Evolutionary conservation across 1,140 invertebrate genomes (phyloP), one percentile per base, ranked within the genome.

Genomic region (Aphidius gifuensis): DNA sequence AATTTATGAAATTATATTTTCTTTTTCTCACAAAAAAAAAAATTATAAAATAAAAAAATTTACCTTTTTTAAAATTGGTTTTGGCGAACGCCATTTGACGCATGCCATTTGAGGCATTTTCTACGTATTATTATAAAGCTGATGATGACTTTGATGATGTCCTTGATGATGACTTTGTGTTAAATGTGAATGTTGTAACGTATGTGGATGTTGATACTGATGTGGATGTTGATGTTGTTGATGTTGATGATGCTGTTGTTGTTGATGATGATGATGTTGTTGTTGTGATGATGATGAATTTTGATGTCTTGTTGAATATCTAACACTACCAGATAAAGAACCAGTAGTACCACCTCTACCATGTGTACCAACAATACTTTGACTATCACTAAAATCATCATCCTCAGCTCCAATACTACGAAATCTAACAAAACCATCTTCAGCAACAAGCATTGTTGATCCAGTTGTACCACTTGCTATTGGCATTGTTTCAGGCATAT

Each of bases 361-460:
- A 47, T 77, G 73, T 47, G 72, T 79, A 1, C 77, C 72, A 39
- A 74, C 71, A 65, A 74, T 69, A 60, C 75, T 80, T 48, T 79
- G 76, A 9, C 73, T 73, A 60, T 81, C 78, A 8, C 76, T 77
- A 44, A 76, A 47, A 5, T 80, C 71, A 46, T 80, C 77, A 23
- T 81, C 78, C 50, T 75, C 79, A 43, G 68, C 86, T 45, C 88
- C 87, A 56, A 89, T 71, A 9, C 86, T 86, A 42, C 90, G 83
- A 80, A 93, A 93, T 57, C 92, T 83, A 3, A 93, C 87, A 73
- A 93, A 92, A 2, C 92, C 91, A 68, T 92, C 89, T 69, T 94
- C 92, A 64, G 90, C 90, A 5, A 92, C 90, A 49, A 93, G 79
- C 90, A 93, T 92, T 53, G 79, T 80, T 23, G 79, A 79, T 6